Evolutionary conservation across 1,140 invertebrate species (phyloP).

Genomic region (Drosophila teissieri): DNA sequence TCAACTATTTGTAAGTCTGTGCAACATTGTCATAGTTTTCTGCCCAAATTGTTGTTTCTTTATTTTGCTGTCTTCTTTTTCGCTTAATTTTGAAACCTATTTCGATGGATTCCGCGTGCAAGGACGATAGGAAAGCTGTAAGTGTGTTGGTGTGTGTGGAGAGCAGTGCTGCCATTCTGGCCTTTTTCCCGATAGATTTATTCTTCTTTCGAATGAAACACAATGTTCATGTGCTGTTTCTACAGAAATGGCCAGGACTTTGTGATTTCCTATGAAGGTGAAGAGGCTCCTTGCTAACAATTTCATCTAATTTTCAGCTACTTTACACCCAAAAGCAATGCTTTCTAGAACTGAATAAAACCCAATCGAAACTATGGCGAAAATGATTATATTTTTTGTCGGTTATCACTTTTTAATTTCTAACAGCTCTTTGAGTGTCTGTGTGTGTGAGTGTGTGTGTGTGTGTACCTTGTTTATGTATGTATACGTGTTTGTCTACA

Average conservation of each 20-base stretch:
- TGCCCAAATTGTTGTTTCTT: neutral
- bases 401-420: conserved; percentile 49
- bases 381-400: neutral
- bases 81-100: conserved; percentile 75
- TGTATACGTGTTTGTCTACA: conserved; percentile 29
- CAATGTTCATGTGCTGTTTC: too few relatives aligned
- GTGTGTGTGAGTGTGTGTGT: conserved; percentile 9
- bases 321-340: conserved; percentile 23
- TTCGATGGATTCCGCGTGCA: conserved; percentile 49
- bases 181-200: too few relatives aligned
- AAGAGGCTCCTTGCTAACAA: conserved; percentile 25
- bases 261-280: neutral
- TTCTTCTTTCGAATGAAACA: too few relatives aligned
- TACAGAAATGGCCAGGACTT: too few relatives aligned
- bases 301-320: conserved; percentile 22
- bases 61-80: conserved; percentile 5
- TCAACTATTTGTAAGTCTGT: neutral
- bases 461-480: conserved; percentile 7
- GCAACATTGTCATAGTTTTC: neutral
- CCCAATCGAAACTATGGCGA: conserved; percentile 20
- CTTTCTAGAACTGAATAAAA: conserved; percentile 3
- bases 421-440: conserved; percentile 43
- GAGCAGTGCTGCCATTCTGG: neutral
- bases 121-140: conserved; percentile 8
- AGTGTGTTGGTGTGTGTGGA: conserved; percentile 10